Conservation (phyloP, 2,113 vertebrate genomes). For the Diadophis punctatus region DNA sequence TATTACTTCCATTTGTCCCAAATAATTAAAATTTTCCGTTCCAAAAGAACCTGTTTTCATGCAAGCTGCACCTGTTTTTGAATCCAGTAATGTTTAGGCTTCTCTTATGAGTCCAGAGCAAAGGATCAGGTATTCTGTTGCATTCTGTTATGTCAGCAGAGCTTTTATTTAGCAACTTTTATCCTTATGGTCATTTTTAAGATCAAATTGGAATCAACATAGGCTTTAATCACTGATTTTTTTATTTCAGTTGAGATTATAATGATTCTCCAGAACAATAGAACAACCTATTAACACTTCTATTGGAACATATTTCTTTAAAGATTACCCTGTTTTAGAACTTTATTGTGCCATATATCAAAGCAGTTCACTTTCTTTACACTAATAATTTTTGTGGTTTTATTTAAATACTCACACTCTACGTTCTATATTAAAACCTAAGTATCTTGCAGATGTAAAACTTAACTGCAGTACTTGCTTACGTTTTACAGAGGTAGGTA, state of each 20-base stretch:
- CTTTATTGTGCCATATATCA: neutral
- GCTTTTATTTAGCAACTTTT: neutral
- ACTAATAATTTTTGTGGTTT: neutral
- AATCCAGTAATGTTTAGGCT: neutral
- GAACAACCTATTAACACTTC: neutral
- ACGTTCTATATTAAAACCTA: neutral
- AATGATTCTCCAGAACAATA: neutral
- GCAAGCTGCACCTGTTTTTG: neutral
- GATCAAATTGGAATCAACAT: neutral
- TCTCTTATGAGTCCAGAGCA: neutral
- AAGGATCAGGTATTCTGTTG: neutral
- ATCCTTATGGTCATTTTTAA: neutral
- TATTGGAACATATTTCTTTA: neutral
- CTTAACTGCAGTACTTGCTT: neutral
- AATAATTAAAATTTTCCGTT: neutral
- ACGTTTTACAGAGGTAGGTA: too few relatives aligned
- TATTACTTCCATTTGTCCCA: neutral
- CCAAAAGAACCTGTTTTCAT: neutral
- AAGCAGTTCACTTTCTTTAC: neutral
- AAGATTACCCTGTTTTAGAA: neutral
- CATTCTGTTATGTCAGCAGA: neutral
- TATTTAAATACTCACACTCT: neutral
- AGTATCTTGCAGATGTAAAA: neutral
- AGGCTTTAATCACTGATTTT: neutral
- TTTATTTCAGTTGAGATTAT: neutral